Base-by-base conservation (phyloP, 2,113 vertebrate species). In the Sminthopsis crassicaudata region DNA sequence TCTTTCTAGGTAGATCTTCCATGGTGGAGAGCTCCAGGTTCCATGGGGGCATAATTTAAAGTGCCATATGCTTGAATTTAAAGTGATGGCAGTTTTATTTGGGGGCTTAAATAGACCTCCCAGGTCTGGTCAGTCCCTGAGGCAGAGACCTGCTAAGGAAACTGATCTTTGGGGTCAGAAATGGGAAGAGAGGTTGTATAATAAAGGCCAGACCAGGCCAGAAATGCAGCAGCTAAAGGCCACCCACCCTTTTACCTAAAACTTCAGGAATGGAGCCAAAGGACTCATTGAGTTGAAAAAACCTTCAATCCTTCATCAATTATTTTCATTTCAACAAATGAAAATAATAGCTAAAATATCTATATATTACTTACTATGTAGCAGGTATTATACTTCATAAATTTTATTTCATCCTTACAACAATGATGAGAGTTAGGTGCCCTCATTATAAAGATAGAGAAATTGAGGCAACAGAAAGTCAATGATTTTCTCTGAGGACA, bases 1-100 rank as follows among this genome's bases (percentile, higher is more conserved):
- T 96, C 89, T 96, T 95, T 0, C 48, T 92, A 95, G 30, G 89
- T 94, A 95, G 11, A 93, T 90, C 90, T 97, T 96, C 95, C 89
- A 93, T 89, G 94, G 97, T 96, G 94, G 7, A 89, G 88, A 96
- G 94, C 91, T n/a, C 26, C 42, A 89, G 92, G 92, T 94, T 67
- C 67, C 27, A 48, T 36, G 36, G n/a, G 92, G 46, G 57, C 54
- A 46, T 92, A 94, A 96, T 95, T 97, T 51, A 90, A 52, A 88
- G 36, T 96, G 91, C 93, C 95, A 90, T 48, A 24, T 30, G 25
- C 52, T 50, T 90, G 53, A 53, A 42, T 88, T 36, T 52, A 36
- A 3, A 88, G 42, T 8, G 88, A 19, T 46, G 5, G 22, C 57
- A 53, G 22, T 91, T 92, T 89, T 60, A 54, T 76, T 90, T 10